phyloP scores from a whole-genome alignment of 2,797 vertebrate species.

The Clarias platycephalus region DNA sequence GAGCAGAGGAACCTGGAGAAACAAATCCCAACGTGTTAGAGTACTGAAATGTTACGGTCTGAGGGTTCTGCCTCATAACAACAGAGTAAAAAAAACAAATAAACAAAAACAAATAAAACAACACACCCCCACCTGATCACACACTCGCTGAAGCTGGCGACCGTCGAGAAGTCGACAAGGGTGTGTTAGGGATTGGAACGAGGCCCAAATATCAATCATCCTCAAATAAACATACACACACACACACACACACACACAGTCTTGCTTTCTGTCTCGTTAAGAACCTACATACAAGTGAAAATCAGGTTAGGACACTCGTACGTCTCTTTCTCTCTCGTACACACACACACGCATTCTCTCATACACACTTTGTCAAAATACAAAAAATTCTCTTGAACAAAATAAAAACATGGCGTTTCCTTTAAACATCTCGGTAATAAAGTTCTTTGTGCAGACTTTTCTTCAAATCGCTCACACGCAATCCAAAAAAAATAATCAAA shows the following conservation, averaged over 20 bases:
- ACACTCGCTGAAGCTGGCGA: too few relatives aligned
- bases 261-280: slow-evolving; percentile 31
- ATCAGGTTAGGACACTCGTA: neutral
- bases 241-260: slow-evolving; percentile 18
- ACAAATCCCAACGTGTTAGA: neutral
- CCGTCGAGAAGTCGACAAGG: neutral
- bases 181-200: neutral
- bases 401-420: slow-evolving; percentile 61
- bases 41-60: neutral
- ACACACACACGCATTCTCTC: slow-evolving; percentile 10
- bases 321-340: slow-evolving; percentile 16
- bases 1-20: neutral
- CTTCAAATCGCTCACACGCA: slow-evolving; percentile 46
- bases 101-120: neutral
- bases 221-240: slow-evolving; percentile 52
- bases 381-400: slow-evolving; percentile 48
- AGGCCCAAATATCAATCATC: slow-evolving; percentile 19
- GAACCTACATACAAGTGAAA: slow-evolving; percentile 48
- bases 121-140: neutral
- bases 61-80: neutral
- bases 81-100: neutral
- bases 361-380: slow-evolving; percentile 49
- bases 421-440: slow-evolving; percentile 58
- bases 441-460: slow-evolving; percentile 59
- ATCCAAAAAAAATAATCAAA: slow-evolving; percentile 43